These are phyloP conservation scores for Cricetomys ansorgei DNA, from an alignment of 2,113 vertebrate genomes.

Conservation along the genomic window DNA sequence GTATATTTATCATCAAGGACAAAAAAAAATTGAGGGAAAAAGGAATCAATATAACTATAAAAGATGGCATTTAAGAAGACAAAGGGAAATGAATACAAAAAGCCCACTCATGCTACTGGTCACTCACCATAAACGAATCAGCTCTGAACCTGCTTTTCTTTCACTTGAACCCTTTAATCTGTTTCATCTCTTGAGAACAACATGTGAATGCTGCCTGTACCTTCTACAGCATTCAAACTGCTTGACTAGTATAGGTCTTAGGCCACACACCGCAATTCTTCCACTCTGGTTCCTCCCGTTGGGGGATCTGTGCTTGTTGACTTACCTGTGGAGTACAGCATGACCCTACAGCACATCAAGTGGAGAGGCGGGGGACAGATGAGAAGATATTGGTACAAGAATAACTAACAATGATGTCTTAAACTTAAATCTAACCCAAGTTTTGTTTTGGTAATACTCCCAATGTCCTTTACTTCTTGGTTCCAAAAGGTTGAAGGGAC, in stretches of 20 bases:
- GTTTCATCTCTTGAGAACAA: background rate
- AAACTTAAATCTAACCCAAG: background rate
- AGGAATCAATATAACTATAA: background rate
- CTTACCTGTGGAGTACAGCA: background rate
- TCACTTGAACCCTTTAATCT: slow-evolving; percentile 30
- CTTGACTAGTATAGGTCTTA: background rate
- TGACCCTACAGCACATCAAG: background rate
- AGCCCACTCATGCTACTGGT: background rate
- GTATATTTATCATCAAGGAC: slow-evolving; percentile 54
- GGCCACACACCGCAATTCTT: background rate
- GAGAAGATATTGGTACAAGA: background rate
- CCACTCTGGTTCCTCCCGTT: background rate
- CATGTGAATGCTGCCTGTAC: background rate
- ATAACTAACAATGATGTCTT: slow-evolving; percentile 21
- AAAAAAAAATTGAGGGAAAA: background rate
- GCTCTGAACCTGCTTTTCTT: slow-evolving; percentile 25
- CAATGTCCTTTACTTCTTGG: background rate
- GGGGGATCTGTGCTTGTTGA: background rate
- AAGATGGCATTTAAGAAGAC: slow-evolving; percentile 29
- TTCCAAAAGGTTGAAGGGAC: background rate
- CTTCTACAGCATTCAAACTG: background rate
- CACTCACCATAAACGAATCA: background rate
- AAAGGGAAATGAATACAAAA: slow-evolving; percentile 31
- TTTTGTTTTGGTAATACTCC: slow-evolving; percentile 3
- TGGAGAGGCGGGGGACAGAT: background rate